Percentiles rank a stretch among this genome's conserved stretches.
Evolutionary conservation across 2,797 vertebrate genomes (phyloP).

Genomic region (Trachops cirrhosus): DNA sequence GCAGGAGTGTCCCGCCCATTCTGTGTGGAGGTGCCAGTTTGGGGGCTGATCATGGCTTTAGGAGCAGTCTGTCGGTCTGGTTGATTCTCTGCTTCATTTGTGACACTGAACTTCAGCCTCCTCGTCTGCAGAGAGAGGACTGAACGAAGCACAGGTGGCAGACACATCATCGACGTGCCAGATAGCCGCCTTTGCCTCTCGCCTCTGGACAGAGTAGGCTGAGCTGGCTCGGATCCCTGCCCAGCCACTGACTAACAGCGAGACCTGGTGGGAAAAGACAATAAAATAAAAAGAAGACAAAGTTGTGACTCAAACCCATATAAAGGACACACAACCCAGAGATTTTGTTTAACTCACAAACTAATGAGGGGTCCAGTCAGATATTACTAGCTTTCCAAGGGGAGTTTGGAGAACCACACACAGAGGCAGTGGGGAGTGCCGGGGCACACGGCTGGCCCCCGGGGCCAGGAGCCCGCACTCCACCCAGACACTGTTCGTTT

Average conservation of each 20-base stretch:
- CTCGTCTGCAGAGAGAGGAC: not conserved
- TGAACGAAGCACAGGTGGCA: not conserved
- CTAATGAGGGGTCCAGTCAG: not conserved
- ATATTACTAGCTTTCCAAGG: not conserved
- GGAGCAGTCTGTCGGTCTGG: no score
- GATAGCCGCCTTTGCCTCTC: not conserved
- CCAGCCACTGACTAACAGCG: not conserved
- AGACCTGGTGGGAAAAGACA: not conserved
- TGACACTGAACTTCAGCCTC: not conserved
- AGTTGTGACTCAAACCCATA: not conserved
- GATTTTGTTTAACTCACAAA: not conserved
- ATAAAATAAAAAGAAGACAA: not conserved
- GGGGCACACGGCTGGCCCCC: not conserved
- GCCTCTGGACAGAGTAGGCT: not conserved
- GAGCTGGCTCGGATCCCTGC: not conserved
- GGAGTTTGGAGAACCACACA: not conserved
- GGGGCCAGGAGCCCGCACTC: not conserved
- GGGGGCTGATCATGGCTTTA: not conserved
- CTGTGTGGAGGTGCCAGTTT: fast-evolving
- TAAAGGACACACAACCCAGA: not conserved
- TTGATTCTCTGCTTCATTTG: not conserved
- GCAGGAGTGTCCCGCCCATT: fast-evolving
- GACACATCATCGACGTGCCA: fast-evolving
- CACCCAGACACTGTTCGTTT: fast-evolving
- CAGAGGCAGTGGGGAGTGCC: fast-evolving